Conservation (phyloP, 2,888 invertebrate genomes). For the Limnephilus rhombicus region DNA sequence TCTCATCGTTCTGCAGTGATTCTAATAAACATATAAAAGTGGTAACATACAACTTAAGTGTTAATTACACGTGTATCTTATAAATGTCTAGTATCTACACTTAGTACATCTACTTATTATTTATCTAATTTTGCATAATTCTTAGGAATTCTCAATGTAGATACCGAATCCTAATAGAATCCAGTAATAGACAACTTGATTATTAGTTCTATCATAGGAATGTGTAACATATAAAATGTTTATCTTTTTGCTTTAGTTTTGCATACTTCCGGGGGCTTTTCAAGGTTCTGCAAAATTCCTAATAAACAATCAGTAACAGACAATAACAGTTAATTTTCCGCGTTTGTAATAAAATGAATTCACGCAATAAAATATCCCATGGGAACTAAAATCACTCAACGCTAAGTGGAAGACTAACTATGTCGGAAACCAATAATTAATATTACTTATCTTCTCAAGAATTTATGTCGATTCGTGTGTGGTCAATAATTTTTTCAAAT, state of each 20-base stretch:
- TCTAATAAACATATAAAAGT: too few relatives aligned
- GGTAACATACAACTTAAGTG: too few relatives aligned
- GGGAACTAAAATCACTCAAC: not conserved
- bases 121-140: not conserved
- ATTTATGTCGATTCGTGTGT: slow-evolving; percentile 15
- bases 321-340: not conserved
- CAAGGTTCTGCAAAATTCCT: not conserved
- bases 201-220: not conserved
- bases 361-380: not conserved
- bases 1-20: too few relatives aligned
- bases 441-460: not conserved
- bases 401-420: not conserved
- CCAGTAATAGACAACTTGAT: not conserved
- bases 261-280: not conserved
- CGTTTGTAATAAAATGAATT: not conserved
- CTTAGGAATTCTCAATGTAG: not conserved
- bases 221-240: not conserved
- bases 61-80: not conserved
- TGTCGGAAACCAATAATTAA: not conserved
- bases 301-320: not conserved
- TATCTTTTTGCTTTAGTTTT: not conserved
- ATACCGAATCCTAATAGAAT: not conserved
- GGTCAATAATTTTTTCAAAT: slow-evolving; percentile 2
- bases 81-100: not conserved
- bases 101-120: not conserved